These are phyloP conservation scores for Nebria brevicollis DNA, from an alignment of 2,888 invertebrate species.

Conservation along the genomic window DNA sequence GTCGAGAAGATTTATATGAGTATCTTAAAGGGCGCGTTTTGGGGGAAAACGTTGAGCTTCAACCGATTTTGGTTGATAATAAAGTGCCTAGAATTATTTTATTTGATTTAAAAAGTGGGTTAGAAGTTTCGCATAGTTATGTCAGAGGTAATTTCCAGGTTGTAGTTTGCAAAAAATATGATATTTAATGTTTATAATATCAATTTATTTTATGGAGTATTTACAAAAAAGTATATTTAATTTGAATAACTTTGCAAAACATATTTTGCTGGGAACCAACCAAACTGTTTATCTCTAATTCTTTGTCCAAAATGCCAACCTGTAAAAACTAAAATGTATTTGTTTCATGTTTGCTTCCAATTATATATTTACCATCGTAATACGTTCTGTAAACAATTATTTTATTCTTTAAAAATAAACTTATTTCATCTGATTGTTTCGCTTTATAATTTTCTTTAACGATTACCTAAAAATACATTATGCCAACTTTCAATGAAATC, in stretches of 20 bases:
- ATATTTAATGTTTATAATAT: neutral
- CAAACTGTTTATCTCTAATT: conserved; percentile 15
- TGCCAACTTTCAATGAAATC: too few relatives aligned
- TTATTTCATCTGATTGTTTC: conserved; percentile 28
- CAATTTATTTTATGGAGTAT: neutral
- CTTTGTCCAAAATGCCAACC: conserved; percentile 30
- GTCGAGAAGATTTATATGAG: conserved; percentile 29
- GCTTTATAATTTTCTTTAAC: conserved; percentile 29
- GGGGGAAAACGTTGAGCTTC: conserved; percentile 16
- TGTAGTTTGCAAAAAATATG: conserved; percentile 25
- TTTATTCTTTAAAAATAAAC: conserved; percentile 4
- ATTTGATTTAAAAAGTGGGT: conserved; percentile 27
- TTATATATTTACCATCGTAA: conserved; percentile 23
- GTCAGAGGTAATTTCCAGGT: conserved; percentile 30
- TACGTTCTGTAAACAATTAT: conserved; percentile 11
- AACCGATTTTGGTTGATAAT: conserved; percentile 31
- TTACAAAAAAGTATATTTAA: too few relatives aligned
- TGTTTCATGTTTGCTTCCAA: neutral
- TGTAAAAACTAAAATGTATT: neutral
- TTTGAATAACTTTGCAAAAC: neutral
- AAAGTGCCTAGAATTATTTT: conserved; percentile 32
- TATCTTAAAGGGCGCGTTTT: conserved; percentile 24
- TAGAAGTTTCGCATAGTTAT: conserved; percentile 38
- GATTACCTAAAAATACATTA: conserved; percentile 15
- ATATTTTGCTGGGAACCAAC: conserved; percentile 24